Conservation (phyloP, 2,797 vertebrate species). For the Neosilurus mollespiculum region DNA sequence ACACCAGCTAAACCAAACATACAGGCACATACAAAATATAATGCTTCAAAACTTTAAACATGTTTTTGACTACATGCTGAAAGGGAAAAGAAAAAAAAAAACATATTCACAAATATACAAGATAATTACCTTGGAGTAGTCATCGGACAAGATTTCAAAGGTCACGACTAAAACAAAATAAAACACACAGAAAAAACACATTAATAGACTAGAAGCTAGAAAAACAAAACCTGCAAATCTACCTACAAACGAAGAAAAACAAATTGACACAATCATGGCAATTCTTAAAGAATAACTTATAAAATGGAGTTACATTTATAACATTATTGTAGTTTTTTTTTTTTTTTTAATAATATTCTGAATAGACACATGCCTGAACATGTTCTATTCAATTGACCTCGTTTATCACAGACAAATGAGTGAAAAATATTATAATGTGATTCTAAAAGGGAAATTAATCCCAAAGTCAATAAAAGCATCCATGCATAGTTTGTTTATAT, state of each 20-base stretch:
- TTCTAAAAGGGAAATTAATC: no score
- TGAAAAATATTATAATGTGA: background rate
- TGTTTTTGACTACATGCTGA: background rate
- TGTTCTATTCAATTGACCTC: background rate
- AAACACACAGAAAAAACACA: background rate
- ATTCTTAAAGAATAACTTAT: background rate
- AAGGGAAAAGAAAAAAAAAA: background rate
- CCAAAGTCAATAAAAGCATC: no score
- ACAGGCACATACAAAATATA: slow-evolving; percentile 3
- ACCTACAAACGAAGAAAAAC: background rate
- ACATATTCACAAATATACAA: background rate
- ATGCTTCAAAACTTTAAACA: background rate
- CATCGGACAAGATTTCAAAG: slow-evolving; percentile 95
- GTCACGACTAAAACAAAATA: slow-evolving; percentile 80
- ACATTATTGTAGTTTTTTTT: background rate
- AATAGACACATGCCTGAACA: background rate
- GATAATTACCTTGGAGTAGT: slow-evolving; percentile 93
- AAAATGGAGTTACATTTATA: background rate
- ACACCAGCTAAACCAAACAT: slow-evolving; percentile 81
- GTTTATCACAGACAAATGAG: background rate
- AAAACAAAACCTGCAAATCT: background rate
- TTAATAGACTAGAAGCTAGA: background rate
- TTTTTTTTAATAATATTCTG: no score
- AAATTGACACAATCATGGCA: background rate
- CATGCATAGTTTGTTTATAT: no score